Evolutionary conservation across 2,797 vertebrate species (phyloP).

Genomic region (Carcharodon carcharias): DNA sequence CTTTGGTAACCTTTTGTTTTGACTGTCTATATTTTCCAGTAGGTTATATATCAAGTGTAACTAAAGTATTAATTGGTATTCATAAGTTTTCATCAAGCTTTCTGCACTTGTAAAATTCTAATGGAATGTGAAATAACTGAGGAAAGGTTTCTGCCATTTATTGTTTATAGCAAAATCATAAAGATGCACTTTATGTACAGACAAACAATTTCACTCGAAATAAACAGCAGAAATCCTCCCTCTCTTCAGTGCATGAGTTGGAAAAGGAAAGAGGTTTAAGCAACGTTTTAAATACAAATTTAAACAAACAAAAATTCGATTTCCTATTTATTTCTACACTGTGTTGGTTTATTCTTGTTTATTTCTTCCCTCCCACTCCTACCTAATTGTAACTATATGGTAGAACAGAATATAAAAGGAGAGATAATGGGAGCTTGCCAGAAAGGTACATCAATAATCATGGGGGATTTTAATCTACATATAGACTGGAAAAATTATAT

Average conservation of each 20-base stretch:
- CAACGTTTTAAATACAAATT: neutral
- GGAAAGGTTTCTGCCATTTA: neutral
- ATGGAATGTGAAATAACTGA: neutral
- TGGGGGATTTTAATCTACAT: no score
- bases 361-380: neutral
- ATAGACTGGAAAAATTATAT: no score
- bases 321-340: neutral
- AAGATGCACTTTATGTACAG: neutral
- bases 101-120: neutral
- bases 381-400: neutral
- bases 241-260: neutral
- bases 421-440: no score
- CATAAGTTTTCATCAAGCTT: neutral
- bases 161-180: neutral
- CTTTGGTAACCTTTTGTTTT: neutral
- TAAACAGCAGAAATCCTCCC: neutral
- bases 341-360: neutral
- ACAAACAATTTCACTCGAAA: neutral
- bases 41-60: neutral
- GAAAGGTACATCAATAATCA: no score
- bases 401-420: no score
- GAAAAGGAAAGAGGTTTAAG: neutral
- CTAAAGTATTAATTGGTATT: neutral
- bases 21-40: neutral
- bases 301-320: neutral